A percentile compares a stretch with the other conserved stretches of the same genome.
Evolutionary conservation across 2,888 invertebrate genomes (phyloP).

Genomic region (Ecdyonurus torrentis): DNA sequence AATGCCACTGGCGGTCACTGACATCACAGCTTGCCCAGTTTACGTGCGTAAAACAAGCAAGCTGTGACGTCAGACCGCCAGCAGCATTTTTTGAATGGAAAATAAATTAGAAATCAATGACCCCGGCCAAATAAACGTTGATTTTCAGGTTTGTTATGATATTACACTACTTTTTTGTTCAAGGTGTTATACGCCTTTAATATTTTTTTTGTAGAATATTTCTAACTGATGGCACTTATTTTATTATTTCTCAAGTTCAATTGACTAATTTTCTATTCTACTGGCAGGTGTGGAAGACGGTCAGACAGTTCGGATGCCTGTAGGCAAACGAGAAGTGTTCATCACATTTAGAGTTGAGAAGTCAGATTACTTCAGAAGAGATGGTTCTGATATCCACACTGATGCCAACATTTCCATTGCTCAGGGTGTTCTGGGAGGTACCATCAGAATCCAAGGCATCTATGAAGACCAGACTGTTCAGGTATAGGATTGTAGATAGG

Average conservation of each 20-base stretch:
- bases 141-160: too few species aligned
- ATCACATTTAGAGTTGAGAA: conserved; percentile 83
- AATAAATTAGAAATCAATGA: too few species aligned
- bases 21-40: too few species aligned
- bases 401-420: conserved; percentile 76
- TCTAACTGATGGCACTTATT: too few species aligned
- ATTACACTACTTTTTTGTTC: too few species aligned
- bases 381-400: conserved; percentile 93
- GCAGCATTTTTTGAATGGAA: too few species aligned
- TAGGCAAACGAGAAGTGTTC: conserved; percentile 79
- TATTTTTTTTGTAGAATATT: too few species aligned
- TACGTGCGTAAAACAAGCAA: too few species aligned
- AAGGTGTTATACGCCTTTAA: too few species aligned
- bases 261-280: neutral
- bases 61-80: too few species aligned
- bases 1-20: too few species aligned
- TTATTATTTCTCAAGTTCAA: neutral
- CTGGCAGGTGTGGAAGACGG: conserved; percentile 90
- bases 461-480: conserved; percentile 89
- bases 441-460: conserved; percentile 79
- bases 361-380: conserved; percentile 77
- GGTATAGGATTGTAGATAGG: conserved; percentile 28
- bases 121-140: too few species aligned
- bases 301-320: conserved; percentile 87
- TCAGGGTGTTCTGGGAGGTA: conserved; percentile 88